A percentile compares a stretch with the other conserved stretches of the same genome.
These are phyloP conservation scores for Gulo gulo DNA, from an alignment of 2,113 vertebrate genomes.

Conservation along the genomic window DNA sequence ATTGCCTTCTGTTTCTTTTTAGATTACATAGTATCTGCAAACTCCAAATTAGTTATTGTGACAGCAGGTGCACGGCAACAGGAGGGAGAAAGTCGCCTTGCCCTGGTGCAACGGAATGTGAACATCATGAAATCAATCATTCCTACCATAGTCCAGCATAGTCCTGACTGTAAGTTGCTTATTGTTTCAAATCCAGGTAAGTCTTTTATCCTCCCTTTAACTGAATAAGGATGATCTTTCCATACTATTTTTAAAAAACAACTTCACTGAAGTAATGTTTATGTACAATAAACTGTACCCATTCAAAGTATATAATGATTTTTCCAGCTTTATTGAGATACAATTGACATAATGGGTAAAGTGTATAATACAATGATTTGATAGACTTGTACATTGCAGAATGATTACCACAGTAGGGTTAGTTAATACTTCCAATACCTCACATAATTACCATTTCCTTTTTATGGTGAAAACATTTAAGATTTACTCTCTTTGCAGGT, in stretches of 20 bases:
- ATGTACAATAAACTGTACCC: neutral
- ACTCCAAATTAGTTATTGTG: constrained; percentile 95
- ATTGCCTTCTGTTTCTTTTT: constrained; percentile 54
- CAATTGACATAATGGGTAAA: neutral
- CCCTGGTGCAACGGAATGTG: constrained; percentile 96
- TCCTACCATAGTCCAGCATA: constrained; percentile 93
- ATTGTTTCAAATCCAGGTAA: constrained; percentile 98
- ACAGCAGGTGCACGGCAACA: constrained; percentile 96
- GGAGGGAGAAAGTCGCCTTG: constrained; percentile 95
- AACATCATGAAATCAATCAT: constrained; percentile 98
- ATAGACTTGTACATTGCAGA: neutral
- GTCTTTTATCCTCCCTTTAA: constrained; percentile 43
- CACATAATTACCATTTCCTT: neutral
- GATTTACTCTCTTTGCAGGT: neutral
- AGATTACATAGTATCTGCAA: constrained; percentile 94
- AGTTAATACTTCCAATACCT: neutral
- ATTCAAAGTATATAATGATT: neutral
- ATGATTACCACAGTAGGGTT: neutral
- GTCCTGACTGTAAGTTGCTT: constrained; percentile 94
- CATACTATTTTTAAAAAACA: neutral
- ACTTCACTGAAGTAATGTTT: neutral
- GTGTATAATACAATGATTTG: neutral
- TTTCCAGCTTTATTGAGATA: neutral
- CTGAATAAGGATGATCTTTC: neutral
- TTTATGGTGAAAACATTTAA: neutral